A percentile compares a stretch with the other conserved stretches of the same genome.
Conservation (phyloP, 37 sponge, comb jelly and placozoan species). For the Dysidea cf. avara region DNA sequence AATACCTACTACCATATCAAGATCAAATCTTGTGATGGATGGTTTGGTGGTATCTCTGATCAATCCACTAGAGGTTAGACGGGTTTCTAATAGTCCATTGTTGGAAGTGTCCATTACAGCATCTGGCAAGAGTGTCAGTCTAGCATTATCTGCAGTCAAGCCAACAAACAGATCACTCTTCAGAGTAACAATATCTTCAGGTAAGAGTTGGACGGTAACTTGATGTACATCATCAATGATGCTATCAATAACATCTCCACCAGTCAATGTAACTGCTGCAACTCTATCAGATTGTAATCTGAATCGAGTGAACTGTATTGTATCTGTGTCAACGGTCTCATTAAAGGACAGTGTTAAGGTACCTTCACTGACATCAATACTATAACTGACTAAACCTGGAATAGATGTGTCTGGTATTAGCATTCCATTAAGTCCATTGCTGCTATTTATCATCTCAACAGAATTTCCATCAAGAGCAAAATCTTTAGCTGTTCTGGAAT, state of each 20-base stretch:
- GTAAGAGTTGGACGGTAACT: constrained; percentile 48
- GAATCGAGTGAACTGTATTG: constrained; percentile 40
- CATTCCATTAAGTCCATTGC: constrained; percentile 46
- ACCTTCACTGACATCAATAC: constrained; percentile 62
- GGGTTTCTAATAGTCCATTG: neutral
- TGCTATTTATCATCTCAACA: constrained; percentile 33
- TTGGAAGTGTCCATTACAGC: constrained; percentile 54
- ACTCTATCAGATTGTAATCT: constrained; percentile 2
- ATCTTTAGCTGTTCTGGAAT: constrained; percentile 49
- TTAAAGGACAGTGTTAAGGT: constrained; percentile 65
- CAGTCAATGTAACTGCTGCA: constrained; percentile 16
- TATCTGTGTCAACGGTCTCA: constrained; percentile 49
- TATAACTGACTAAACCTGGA: constrained; percentile 49
- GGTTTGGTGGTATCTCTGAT: constrained; percentile 38
- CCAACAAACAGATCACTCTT: constrained; percentile 49
- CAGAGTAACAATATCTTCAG: constrained; percentile 46
- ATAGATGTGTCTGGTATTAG: constrained; percentile 45
- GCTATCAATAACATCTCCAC: constrained; percentile 28
- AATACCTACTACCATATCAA: constrained; percentile 66
- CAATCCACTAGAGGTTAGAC: neutral
- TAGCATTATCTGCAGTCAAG: constrained; percentile 28
- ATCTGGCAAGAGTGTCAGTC: constrained; percentile 14
- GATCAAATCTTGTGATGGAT: constrained; percentile 41
- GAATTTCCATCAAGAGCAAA: constrained; percentile 61
- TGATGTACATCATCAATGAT: constrained; percentile 22